Percentiles rank a stretch among this genome's conserved stretches.
These are phyloP conservation scores for Lonchura striata DNA, from an alignment of 2,113 vertebrate species.

Conservation along the genomic window DNA sequence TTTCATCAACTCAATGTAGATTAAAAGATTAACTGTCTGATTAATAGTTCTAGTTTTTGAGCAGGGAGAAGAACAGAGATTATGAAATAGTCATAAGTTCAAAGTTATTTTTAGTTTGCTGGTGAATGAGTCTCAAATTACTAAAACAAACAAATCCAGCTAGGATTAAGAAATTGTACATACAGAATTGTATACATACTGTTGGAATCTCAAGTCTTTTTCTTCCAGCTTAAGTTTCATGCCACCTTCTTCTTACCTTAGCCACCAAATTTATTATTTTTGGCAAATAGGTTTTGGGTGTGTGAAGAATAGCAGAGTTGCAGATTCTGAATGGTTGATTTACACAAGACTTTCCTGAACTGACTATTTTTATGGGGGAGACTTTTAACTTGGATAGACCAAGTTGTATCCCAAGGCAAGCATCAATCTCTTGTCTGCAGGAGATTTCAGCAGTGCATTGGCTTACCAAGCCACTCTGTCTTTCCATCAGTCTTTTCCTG, in stretches of 20 bases:
- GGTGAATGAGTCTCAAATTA: conserved; percentile 9
- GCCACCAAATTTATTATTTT: not conserved
- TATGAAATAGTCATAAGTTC: conserved; percentile 31
- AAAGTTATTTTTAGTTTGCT: conserved; percentile 40
- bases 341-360: not conserved
- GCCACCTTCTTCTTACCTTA: not conserved
- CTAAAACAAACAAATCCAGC: conserved; percentile 3
- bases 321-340: not conserved
- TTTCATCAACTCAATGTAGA: not conserved
- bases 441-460: too few relatives aligned
- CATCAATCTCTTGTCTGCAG: too few relatives aligned
- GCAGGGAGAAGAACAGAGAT: conserved; percentile 18
- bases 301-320: not conserved
- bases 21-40: not conserved
- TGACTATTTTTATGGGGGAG: not conserved
- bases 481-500: too few relatives aligned
- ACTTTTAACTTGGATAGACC: not conserved
- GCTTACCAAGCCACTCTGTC: too few relatives aligned
- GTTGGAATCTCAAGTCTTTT: not conserved
- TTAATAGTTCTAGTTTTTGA: conserved; percentile 3
- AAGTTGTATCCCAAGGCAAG: not conserved
- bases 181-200: not conserved
- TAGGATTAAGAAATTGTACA: not conserved
- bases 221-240: not conserved
- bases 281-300: not conserved